These are phyloP conservation scores for Uropetala carovei DNA, from an alignment of 2,888 invertebrate genomes.

Conservation along the genomic window DNA sequence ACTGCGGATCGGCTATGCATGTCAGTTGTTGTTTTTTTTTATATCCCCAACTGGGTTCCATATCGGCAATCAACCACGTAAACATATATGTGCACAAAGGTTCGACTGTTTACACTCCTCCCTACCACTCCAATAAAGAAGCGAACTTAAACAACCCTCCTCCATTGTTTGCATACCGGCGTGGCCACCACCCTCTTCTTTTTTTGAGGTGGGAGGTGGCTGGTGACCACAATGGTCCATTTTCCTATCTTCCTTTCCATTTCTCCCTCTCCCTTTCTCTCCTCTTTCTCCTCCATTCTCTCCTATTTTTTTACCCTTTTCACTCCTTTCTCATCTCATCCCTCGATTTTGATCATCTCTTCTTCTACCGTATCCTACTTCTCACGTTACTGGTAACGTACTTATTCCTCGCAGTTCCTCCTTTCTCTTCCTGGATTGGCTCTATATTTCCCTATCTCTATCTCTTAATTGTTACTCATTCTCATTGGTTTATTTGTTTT, in stretches of 20 bases:
- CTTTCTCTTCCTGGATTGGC: too few species aligned
- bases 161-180: background rate
- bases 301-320: background rate
- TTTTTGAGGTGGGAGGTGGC: background rate
- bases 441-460: too few species aligned
- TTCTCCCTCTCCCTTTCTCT: background rate
- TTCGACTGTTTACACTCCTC: conserved; percentile 14
- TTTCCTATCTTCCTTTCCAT: background rate
- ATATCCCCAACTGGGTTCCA: background rate
- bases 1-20: background rate
- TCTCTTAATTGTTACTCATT: too few species aligned
- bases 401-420: too few species aligned
- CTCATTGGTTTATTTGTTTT: too few species aligned
- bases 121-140: background rate
- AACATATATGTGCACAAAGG: conserved; percentile 23
- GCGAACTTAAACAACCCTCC: background rate
- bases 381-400: too few species aligned
- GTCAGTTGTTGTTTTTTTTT: background rate
- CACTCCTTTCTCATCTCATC: background rate
- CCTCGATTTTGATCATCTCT: background rate
- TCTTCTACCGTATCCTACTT: too few species aligned
- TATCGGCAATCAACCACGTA: conserved; percentile 27
- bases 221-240: background rate
- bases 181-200: background rate
- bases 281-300: background rate